A percentile compares a stretch with the other conserved stretches of the same genome.
phyloP scores from a whole-genome alignment of 1,140 invertebrate genomes.

The Pseudomyrmex gracilis region DNA sequence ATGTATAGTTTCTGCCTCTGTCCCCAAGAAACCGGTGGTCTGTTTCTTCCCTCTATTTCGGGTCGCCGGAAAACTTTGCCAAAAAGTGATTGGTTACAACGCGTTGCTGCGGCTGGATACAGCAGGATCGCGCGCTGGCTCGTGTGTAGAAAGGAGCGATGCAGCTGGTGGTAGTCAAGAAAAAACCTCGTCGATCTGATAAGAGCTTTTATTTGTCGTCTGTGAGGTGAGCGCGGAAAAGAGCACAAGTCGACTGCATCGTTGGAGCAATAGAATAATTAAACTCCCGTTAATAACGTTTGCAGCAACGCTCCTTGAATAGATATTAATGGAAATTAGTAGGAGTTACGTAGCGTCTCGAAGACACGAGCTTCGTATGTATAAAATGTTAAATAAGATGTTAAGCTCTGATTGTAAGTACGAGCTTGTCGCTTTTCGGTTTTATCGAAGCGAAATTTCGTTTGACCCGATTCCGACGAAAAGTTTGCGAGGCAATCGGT shows the following conservation, averaged over 20 bases:
- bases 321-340: neutral
- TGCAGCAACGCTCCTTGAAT: neutral
- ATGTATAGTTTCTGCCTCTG: constrained; percentile 64
- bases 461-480: neutral
- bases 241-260: constrained; percentile 28
- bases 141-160: constrained; percentile 18
- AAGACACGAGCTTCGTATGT: neutral
- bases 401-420: neutral
- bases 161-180: constrained; percentile 50
- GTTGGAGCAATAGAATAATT: constrained; percentile 24
- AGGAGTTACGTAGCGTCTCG: neutral
- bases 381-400: neutral
- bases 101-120: neutral
- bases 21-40: constrained; percentile 16
- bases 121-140: neutral
- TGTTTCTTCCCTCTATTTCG: constrained; percentile 11
- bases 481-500: constrained; percentile 1
- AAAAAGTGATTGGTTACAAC: constrained; percentile 56
- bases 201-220: constrained; percentile 44
- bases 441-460: neutral
- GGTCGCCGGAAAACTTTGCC: constrained; percentile 57
- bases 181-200: constrained; percentile 50
- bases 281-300: constrained; percentile 38
- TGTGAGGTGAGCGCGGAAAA: neutral
- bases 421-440: neutral